Percentiles rank a stretch among this genome's conserved stretches.
These are phyloP conservation scores for Panzeria rudis DNA, from an alignment of 2,888 invertebrate species.

Conservation along the genomic window DNA sequence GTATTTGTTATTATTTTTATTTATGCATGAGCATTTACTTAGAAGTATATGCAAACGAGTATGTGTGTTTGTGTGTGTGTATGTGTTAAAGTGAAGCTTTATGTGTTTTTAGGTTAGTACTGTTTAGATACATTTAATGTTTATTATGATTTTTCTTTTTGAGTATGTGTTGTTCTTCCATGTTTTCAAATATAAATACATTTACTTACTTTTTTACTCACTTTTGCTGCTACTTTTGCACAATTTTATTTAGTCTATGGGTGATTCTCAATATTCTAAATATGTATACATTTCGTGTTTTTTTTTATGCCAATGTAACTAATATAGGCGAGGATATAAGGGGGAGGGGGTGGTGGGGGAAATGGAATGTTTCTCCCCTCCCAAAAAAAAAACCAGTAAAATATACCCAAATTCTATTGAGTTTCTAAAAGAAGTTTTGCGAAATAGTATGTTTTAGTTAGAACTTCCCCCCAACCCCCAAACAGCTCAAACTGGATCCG, in stretches of 20 bases:
- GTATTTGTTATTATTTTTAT: constrained; percentile 31
- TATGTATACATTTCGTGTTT: too few species aligned
- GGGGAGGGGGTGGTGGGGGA: too few species aligned
- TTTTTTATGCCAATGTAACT: too few species aligned
- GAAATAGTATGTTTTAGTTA: too few species aligned
- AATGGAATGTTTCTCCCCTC: too few species aligned
- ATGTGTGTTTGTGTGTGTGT: neutral
- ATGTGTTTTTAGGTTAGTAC: constrained; percentile 66
- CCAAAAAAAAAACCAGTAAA: too few species aligned
- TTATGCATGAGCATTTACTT: constrained; percentile 13
- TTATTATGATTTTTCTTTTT: constrained; percentile 10
- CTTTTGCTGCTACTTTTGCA: neutral
- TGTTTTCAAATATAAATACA: constrained; percentile 22
- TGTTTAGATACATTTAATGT: constrained; percentile 64
- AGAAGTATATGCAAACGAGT: neutral
- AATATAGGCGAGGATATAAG: too few species aligned
- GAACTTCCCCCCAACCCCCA: too few species aligned
- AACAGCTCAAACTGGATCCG: too few species aligned
- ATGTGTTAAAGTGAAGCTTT: constrained; percentile 39
- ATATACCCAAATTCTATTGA: too few species aligned
- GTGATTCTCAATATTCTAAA: too few species aligned
- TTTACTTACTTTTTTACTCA: neutral
- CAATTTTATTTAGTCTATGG: constrained; percentile 34
- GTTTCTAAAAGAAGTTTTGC: too few species aligned
- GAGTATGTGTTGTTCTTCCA: neutral